Base-by-base conservation (phyloP, 2,888 invertebrate species). In the Netelia melanura region DNA sequence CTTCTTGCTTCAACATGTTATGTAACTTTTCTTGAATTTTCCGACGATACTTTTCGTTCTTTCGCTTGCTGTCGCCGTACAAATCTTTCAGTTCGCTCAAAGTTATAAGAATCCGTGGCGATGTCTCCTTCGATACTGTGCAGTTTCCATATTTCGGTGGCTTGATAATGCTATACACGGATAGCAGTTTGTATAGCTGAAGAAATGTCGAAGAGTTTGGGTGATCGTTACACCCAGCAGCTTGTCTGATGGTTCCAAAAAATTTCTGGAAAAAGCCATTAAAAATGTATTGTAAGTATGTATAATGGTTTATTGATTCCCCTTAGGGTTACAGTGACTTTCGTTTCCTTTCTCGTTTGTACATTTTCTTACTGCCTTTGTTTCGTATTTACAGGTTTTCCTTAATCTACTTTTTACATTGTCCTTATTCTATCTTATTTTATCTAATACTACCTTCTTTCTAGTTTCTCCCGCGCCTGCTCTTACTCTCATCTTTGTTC, bases 61-160 rank as follows among this genome's bases (percentile, higher is more conserved):
- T 70, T 14, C 17, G 30, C 23, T 70, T 54, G 52, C 14, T 10
- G n/a, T 75, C n/a, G 5, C 85, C 76, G 54, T 85, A 85, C 5
- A 65, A n/a, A 9, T 62, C 43, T 67, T 81, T 85, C 0, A 87
- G 61, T 30, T 87, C 85, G 11, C 56, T 43, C 23, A 87, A 52
- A 0, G 81, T 65, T 11, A 84, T 17, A 1, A 84, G 8, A 11
- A 81, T 71, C 14, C 62, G 44, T 2, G 82, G 71, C 21, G 58
- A 25, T 17, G 76, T 38, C 9, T 81, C 11, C 25, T 85, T 72
- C 5, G 72, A 71, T 1, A 88, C 83, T 0, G 77, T 82, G 30
- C 88, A 88, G 61, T 89, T 88, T 17, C 89, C 88, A 65, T 61
- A 76, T 21, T 21, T 84, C 17, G 85, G 84, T 2, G 86, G 84